A percentile compares a stretch with the other conserved stretches of the same genome.
phyloP scores from a whole-genome alignment of 2,888 invertebrate species.

The Amblyteles armatorius region DNA sequence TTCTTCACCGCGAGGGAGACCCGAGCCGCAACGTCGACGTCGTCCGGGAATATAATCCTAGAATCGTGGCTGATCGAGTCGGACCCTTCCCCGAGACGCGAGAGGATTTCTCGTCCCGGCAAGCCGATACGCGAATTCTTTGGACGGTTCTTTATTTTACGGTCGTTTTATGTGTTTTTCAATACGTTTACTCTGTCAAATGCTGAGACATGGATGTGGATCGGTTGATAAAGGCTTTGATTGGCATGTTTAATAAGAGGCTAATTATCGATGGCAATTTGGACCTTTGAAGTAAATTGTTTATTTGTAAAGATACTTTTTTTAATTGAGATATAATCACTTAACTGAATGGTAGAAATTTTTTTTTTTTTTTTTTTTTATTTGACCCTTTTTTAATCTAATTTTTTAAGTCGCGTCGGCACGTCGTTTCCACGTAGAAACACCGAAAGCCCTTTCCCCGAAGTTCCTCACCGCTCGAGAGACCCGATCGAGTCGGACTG shows the following conservation, averaged over 20 bases:
- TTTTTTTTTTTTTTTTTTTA: no score
- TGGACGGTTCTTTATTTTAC: not conserved
- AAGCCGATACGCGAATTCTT: slow-evolving; percentile 16
- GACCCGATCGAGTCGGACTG: slow-evolving; percentile 22
- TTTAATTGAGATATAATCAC: no score
- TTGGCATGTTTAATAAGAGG: no score
- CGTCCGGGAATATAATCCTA: slow-evolving; percentile 44
- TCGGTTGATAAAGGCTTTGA: no score
- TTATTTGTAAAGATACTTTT: no score
- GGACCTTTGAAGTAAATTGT: no score
- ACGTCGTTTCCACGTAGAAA: slow-evolving; percentile 41
- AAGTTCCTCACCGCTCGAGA: slow-evolving; percentile 14
- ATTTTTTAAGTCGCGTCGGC: slow-evolving; percentile 26
- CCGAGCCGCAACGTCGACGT: not conserved
- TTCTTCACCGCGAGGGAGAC: slow-evolving; percentile 28
- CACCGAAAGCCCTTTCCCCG: slow-evolving; percentile 23
- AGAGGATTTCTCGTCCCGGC: slow-evolving; percentile 10
- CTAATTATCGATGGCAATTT: no score
- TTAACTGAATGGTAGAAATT: no score
- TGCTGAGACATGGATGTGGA: no score
- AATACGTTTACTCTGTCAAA: not conserved
- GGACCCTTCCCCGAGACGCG: slow-evolving; percentile 34
- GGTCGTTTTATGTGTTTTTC: not conserved
- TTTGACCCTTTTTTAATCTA: no score
- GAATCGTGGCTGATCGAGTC: slow-evolving; percentile 52